A percentile compares a stretch with the other conserved stretches of the same genome.
These are phyloP conservation scores for Toxotes jaculatrix DNA, from an alignment of 2,113 vertebrate species.

Conservation along the genomic window DNA sequence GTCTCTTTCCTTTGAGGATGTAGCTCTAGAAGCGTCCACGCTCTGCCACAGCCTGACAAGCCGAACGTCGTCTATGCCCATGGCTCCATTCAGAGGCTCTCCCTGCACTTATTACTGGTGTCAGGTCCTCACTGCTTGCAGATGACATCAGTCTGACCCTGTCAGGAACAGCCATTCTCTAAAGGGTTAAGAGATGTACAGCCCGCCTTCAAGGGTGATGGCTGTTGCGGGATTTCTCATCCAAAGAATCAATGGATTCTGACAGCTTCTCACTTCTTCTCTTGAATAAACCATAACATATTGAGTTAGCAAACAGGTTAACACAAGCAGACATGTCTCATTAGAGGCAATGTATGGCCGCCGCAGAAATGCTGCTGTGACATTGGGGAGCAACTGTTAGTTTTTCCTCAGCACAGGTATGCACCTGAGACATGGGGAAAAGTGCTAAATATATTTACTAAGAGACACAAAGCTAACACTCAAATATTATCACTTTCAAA, in stretches of 20 bases:
- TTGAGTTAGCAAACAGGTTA: constrained; percentile 49
- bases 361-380: neutral
- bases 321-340: constrained; percentile 12
- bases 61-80: constrained; percentile 39
- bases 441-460: constrained; percentile 4
- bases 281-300: constrained; percentile 52
- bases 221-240: constrained; percentile 30
- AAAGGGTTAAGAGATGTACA: constrained; percentile 55
- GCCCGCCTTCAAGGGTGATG: constrained; percentile 2
- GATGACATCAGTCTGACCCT: constrained; percentile 59
- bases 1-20: constrained; percentile 33
- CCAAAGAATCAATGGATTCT: constrained; percentile 61
- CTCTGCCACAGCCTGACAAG: constrained; percentile 50
- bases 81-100: constrained; percentile 37
- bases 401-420: neutral
- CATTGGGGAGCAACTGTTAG: neutral
- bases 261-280: constrained; percentile 57
- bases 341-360: constrained; percentile 20
- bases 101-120: constrained; percentile 39
- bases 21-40: constrained; percentile 4
- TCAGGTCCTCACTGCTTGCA: constrained; percentile 48
- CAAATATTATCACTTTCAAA: constrained; percentile 47
- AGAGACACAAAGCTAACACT: constrained; percentile 31
- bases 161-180: constrained; percentile 54
- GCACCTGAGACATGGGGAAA: neutral